Percentiles rank a stretch among this genome's conserved stretches.
These are phyloP conservation scores for Adelognathus sp. DNA, from an alignment of 2,888 invertebrate species.

Conservation along the genomic window DNA sequence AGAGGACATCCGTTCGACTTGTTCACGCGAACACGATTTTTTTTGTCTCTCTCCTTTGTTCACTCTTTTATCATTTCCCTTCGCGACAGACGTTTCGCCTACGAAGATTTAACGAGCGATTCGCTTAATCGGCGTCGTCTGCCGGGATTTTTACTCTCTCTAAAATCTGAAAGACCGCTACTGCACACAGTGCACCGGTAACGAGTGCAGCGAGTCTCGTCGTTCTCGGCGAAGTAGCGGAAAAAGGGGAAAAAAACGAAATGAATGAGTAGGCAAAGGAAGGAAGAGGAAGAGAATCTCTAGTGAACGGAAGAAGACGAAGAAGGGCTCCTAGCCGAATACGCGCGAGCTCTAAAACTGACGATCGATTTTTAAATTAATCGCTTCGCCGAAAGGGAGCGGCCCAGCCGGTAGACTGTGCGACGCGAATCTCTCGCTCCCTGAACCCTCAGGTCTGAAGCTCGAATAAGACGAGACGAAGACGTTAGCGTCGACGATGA, in stretches of 20 bases:
- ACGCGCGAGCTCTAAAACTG: conserved; percentile 36
- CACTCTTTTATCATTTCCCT: neutral
- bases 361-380: conserved; percentile 64
- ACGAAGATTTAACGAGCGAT: conserved; percentile 40
- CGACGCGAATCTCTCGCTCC: neutral
- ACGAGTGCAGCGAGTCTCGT: conserved; percentile 40
- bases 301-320: neutral
- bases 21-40: neutral
- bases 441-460: neutral
- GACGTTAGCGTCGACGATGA: neutral
- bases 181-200: conserved; percentile 3
- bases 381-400: conserved; percentile 56
- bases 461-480: conserved; percentile 1
- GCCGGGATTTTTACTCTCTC: conserved; percentile 11
- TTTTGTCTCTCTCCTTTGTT: too few relatives aligned
- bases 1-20: neutral
- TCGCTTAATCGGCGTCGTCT: conserved; percentile 38
- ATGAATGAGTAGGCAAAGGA: conserved; percentile 17
- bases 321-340: too few relatives aligned
- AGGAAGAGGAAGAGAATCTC: conserved; percentile 26
- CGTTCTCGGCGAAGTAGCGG: conserved; percentile 43
- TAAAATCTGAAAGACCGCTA: neutral
- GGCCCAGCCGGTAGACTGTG: neutral
- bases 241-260: neutral
- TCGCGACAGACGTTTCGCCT: conserved; percentile 1